These are phyloP conservation scores for Tragelaphus imberbis DNA, from an alignment of 2,113 vertebrate species.

Conservation along the genomic window DNA sequence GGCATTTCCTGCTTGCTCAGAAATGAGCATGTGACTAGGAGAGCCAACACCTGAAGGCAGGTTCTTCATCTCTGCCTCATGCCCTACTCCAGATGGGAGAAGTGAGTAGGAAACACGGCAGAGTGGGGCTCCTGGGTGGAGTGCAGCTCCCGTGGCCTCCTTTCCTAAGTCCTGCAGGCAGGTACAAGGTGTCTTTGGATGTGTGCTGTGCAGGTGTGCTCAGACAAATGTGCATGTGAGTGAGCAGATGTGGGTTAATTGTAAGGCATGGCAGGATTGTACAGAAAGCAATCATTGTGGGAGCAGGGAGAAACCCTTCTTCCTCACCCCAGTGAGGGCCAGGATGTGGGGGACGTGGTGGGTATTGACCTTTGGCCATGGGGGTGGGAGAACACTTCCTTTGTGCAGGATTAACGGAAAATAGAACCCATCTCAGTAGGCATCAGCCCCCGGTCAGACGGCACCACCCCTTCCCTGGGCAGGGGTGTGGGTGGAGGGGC, in stretches of 20 bases:
- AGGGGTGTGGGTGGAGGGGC: slow-evolving; percentile 26
- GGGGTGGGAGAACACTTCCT: slow-evolving; percentile 17
- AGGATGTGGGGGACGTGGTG: not conserved
- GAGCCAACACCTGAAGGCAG: not conserved
- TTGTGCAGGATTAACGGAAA: slow-evolving; percentile 43
- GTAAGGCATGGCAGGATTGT: not conserved
- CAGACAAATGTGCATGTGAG: not conserved
- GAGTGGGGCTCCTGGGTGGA: not conserved
- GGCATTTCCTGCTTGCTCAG: slow-evolving; percentile 54
- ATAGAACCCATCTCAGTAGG: not conserved
- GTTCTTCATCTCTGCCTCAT: not conserved
- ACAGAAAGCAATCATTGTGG: not conserved
- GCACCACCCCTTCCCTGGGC: slow-evolving; percentile 29
- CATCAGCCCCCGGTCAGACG: not conserved
- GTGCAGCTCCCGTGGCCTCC: not conserved
- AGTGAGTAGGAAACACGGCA: not conserved
- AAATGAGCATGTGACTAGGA: not conserved
- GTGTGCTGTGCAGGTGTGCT: not conserved
- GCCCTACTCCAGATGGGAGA: not conserved
- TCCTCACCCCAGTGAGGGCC: not conserved
- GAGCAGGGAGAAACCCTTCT: not conserved
- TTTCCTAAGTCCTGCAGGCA: not conserved
- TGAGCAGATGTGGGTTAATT: not conserved
- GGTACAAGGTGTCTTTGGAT: not conserved
- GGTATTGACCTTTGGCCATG: slow-evolving; percentile 24